phyloP scores from a whole-genome alignment of 2,888 invertebrate species.

The Neelides folsomi region DNA sequence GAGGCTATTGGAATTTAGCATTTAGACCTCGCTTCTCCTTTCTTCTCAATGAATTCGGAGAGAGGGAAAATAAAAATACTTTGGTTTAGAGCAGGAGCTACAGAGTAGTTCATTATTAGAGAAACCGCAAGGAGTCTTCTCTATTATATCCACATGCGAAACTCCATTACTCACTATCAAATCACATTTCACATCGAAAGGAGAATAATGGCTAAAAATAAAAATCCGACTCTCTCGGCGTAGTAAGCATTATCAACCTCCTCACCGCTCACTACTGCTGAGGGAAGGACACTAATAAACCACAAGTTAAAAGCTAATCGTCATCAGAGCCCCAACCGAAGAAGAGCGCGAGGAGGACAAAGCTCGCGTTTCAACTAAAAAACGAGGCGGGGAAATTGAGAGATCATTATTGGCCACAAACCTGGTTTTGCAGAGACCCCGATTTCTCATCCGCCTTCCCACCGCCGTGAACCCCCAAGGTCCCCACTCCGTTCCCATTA shows the following conservation, averaged over 20 bases:
- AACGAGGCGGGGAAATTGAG: not conserved
- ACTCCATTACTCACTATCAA: conserved; percentile 10
- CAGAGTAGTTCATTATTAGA: too few species aligned
- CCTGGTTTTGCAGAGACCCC: conserved; percentile 10
- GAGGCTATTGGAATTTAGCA: not conserved
- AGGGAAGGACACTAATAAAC: not conserved
- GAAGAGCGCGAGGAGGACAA: not conserved
- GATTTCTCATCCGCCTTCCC: conserved; percentile 11
- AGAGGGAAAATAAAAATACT: conserved; percentile 2
- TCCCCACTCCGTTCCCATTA: conserved; percentile 2
- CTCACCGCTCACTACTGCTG: not conserved
- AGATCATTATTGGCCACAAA: not conserved
- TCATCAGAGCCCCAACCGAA: not conserved
- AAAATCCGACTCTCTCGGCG: not conserved
- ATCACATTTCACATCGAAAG: conserved; percentile 2
- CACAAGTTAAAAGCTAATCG: not conserved
- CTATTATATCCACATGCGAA: conserved; percentile 1
- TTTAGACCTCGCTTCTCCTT: not conserved
- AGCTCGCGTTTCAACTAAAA: not conserved
- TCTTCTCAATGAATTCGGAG: not conserved
- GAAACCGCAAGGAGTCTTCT: too few species aligned
- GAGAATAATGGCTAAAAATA: too few species aligned
- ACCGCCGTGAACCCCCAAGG: not conserved
- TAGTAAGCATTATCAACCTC: not conserved
- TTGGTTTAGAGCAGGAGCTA: not conserved